These are phyloP conservation scores for Malthinus flaveolus DNA, from an alignment of 2,888 invertebrate genomes.

Conservation along the genomic window DNA sequence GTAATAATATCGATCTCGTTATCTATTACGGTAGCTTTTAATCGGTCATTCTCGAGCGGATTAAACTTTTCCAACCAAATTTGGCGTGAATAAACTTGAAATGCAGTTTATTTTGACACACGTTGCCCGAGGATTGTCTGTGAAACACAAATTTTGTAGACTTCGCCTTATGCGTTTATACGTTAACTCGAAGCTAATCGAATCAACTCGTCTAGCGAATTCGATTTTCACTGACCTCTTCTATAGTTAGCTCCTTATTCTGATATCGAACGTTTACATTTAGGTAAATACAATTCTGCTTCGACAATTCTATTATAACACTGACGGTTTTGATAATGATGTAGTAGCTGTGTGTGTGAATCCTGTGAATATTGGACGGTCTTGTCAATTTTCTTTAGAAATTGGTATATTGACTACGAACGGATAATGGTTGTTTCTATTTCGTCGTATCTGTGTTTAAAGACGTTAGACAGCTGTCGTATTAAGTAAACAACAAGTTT, in stretches of 20 bases:
- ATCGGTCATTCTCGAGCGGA: conserved; percentile 24
- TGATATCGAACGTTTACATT: conserved; percentile 25
- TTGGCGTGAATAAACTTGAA: conserved; percentile 25
- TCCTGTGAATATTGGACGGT: background rate
- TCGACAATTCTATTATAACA: conserved; percentile 20
- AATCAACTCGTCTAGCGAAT: conserved; percentile 30
- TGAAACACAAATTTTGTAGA: conserved; percentile 26
- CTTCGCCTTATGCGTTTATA: conserved; percentile 19
- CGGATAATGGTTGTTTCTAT: background rate
- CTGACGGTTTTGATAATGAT: conserved; percentile 7
- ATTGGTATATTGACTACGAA: background rate
- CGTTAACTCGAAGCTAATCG: conserved; percentile 32
- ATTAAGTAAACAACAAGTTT: conserved; percentile 1
- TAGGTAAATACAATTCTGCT: conserved; percentile 23
- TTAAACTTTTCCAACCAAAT: conserved; percentile 29
- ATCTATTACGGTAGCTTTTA: background rate
- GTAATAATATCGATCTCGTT: no score
- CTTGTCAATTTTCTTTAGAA: background rate
- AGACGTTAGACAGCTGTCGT: conserved; percentile 1
- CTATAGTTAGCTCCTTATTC: conserved; percentile 19
- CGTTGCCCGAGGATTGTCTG: conserved; percentile 11
- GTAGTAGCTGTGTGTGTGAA: conserved; percentile 7
- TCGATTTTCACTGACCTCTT: conserved; percentile 23
- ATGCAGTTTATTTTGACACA: conserved; percentile 24
- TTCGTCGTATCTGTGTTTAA: background rate